Percentiles rank a stretch among this genome's conserved stretches.
These are phyloP conservation scores for Odontesthes bonariensis DNA, from an alignment of 2,113 vertebrate genomes.

Conservation along the genomic window DNA sequence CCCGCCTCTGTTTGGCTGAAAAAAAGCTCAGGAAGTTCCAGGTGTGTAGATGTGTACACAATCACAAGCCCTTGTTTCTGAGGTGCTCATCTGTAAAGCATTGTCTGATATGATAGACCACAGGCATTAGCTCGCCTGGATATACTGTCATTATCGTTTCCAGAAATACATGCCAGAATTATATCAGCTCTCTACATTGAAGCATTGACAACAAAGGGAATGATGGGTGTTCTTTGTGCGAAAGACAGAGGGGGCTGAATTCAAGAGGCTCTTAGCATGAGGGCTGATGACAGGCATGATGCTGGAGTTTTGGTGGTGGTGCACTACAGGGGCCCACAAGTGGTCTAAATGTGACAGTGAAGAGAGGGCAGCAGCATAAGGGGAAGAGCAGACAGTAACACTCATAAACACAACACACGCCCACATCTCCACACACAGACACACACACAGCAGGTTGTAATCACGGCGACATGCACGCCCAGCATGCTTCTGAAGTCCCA, in stretches of 20 bases:
- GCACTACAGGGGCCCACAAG: conserved; percentile 47
- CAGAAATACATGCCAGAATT: conserved; percentile 58
- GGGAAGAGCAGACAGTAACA: conserved; percentile 22
- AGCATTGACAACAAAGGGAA: conserved; percentile 43
- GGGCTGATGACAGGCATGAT: conserved; percentile 59
- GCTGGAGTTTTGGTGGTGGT: conserved; percentile 29
- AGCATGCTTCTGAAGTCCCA: conserved; percentile 49
- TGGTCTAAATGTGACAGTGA: conserved; percentile 41
- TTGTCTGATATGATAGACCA: conserved; percentile 57
- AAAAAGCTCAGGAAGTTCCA: background rate
- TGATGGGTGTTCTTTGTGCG: conserved; percentile 56
- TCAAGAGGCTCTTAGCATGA: conserved; percentile 57
- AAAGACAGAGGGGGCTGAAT: conserved; percentile 47
- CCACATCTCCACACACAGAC: conserved; percentile 10
- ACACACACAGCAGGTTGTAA: conserved; percentile 60
- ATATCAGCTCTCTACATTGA: conserved; percentile 43
- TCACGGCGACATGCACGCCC: conserved; percentile 42
- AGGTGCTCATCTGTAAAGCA: conserved; percentile 45
- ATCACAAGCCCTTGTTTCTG: conserved; percentile 33
- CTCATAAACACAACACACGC: conserved; percentile 32
- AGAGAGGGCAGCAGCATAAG: conserved; percentile 26
- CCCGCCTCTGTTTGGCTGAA: too few relatives aligned
- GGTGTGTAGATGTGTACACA: background rate
- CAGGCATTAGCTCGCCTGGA: conserved; percentile 46
- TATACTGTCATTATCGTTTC: conserved; percentile 48